Evolutionary conservation across 2,797 vertebrate species (phyloP), one percentile per base, ranked within the genome.

Genomic region (Rhabdomys pumilio): DNA sequence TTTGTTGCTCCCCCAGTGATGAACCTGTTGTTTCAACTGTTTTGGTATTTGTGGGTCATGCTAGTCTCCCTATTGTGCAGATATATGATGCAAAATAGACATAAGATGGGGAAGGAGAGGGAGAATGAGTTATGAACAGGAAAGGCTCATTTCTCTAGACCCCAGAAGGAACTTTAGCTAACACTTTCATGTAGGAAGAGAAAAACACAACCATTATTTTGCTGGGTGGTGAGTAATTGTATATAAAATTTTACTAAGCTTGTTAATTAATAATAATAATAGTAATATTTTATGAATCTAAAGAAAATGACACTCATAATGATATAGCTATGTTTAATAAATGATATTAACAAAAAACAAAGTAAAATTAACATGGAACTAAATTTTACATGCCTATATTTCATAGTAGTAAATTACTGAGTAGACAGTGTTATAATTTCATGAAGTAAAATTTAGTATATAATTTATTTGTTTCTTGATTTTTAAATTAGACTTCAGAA

Each of bases 321-420:
- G 20, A 63, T 76, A 44, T 57, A 88, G 57, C 69, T 81, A 76
- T 89, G 44, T 94, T 94, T 94, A 88, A 65, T 80, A 83, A 79
- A 80, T 73, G 85, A 69, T 89, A 31, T 82, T 69, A 94, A n/a
- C 67, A 69, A 72, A 20, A 20, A 72, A 72, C 65, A 67, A 84
- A 79, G 53, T 95, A n/a, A 80, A 91, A 80, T 34, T 63, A 47
- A 53, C 77, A 65, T 91, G 44, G 19, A 61, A 61, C 57, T 72
- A 61, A 34, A 81, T 86, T 85, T 86, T 87, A 11, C 26, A 80
- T 63, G 75, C 20, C 20, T 41, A 26, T 67, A 50, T 38, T 29
- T 50, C 57, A 31, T 41, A 31, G 44, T 80, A 91, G 75, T 91
- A 24, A 81, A 81, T 59, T 19, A n/a, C 13, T 44, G 63, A 88